phyloP scores from a whole-genome alignment of 2,797 vertebrate species.

The Tangara arthus region DNA sequence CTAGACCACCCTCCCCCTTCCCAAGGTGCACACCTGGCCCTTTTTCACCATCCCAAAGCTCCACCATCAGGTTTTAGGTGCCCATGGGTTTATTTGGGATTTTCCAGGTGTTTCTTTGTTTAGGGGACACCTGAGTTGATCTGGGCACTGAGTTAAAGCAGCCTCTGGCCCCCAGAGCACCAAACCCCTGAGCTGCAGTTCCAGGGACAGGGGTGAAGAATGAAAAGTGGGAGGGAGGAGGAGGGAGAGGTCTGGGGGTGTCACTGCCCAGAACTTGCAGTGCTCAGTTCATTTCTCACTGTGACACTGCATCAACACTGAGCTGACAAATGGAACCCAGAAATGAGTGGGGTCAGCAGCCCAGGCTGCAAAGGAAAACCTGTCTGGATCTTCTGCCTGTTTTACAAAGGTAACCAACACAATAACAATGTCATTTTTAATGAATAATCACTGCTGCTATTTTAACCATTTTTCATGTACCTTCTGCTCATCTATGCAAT shows the following conservation, averaged over 20 bases:
- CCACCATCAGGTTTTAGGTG: not conserved
- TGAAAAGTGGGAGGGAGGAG: not conserved
- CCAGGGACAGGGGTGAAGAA: not conserved
- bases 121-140: not conserved
- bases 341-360: not conserved
- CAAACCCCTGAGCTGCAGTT: not conserved
- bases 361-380: not conserved
- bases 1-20: not conserved
- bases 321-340: not conserved
- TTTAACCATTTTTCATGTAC: not conserved
- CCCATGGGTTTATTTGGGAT: not conserved
- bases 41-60: not conserved
- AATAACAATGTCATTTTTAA: not conserved
- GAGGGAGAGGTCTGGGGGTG: not conserved
- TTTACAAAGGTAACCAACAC: not conserved
- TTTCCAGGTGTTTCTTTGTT: not conserved
- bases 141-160: not conserved
- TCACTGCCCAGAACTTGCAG: not conserved
- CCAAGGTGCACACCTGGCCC: not conserved
- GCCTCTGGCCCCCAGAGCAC: not conserved
- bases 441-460: not conserved
- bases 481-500: not conserved
- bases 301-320: constrained; percentile 18
- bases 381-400: not conserved
- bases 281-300: not conserved